Conservation (phyloP, 2,113 vertebrate species). For the Arvicanthis niloticus region DNA sequence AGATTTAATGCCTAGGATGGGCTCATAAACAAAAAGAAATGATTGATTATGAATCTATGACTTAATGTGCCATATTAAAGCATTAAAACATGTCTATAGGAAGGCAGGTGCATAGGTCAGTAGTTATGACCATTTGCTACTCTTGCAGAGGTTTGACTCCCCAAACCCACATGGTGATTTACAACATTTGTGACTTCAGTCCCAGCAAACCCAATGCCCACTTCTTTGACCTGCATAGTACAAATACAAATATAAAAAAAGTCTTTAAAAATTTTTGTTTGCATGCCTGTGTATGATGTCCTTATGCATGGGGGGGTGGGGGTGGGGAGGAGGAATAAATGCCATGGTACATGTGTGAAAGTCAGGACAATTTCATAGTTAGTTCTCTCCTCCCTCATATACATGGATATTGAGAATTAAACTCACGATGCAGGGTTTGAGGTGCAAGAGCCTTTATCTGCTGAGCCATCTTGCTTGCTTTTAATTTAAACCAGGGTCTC, state of each 20-base stretch:
- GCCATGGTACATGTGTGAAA: not conserved
- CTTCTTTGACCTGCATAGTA: not conserved
- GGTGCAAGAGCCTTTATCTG: not conserved
- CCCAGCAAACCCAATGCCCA: not conserved
- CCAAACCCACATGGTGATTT: not conserved
- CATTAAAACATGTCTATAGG: not conserved
- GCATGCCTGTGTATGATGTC: not conserved
- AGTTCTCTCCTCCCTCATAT: not conserved
- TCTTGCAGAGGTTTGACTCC: not conserved
- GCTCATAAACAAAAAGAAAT: slow-evolving; percentile 31
- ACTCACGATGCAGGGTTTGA: not conserved
- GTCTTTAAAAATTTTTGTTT: not conserved
- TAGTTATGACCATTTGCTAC: not conserved
- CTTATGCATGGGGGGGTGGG: too few relatives aligned
- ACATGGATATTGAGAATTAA: not conserved
- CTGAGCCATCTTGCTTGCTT: not conserved
- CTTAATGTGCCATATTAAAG: not conserved
- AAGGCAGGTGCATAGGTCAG: not conserved
- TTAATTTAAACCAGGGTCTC: not conserved
- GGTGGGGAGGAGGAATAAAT: not conserved
- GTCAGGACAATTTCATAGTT: not conserved
- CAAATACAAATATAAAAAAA: not conserved
- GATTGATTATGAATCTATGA: not conserved
- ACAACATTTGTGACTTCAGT: not conserved
- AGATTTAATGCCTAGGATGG: not conserved